phyloP scores from a whole-genome alignment of 1,140 invertebrate species.

The Anastrepha obliqua region DNA sequence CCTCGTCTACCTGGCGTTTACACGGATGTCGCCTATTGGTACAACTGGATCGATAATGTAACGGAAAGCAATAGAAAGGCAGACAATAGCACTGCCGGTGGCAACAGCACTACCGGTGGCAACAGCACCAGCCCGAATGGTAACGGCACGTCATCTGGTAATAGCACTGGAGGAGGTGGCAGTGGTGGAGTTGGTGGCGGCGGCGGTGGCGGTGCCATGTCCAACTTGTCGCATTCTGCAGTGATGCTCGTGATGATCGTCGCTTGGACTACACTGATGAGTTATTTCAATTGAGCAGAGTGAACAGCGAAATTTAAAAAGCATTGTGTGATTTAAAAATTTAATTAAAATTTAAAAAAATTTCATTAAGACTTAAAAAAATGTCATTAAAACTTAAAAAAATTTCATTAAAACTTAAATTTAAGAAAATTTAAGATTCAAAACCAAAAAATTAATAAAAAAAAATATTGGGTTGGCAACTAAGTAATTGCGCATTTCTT shows the following conservation, averaged over 20 bases:
- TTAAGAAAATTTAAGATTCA: no score
- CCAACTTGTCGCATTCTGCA: constrained; percentile 55
- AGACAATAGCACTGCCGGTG: neutral
- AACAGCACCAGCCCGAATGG: neutral
- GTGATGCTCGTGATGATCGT: neutral
- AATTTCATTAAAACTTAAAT: no score
- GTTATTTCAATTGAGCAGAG: neutral
- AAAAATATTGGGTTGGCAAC: no score
- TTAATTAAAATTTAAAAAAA: no score
- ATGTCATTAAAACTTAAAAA: no score
- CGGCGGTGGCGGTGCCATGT: constrained; percentile 59
- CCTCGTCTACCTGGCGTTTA: constrained; percentile 78
- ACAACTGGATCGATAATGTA: constrained; percentile 75
- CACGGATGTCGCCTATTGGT: constrained; percentile 78
- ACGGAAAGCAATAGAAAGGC: neutral
- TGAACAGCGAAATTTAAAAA: no score
- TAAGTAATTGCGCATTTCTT: no score
- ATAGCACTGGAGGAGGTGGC: neutral
- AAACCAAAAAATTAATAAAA: no score
- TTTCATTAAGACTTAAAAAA: no score
- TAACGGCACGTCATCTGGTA: neutral
- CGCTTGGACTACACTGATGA: constrained; percentile 22
- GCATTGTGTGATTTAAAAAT: no score
- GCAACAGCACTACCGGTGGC: neutral
- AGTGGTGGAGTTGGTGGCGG: neutral